Base-by-base conservation (phyloP, 2,797 vertebrate species). In the Galago senegalensis region DNA sequence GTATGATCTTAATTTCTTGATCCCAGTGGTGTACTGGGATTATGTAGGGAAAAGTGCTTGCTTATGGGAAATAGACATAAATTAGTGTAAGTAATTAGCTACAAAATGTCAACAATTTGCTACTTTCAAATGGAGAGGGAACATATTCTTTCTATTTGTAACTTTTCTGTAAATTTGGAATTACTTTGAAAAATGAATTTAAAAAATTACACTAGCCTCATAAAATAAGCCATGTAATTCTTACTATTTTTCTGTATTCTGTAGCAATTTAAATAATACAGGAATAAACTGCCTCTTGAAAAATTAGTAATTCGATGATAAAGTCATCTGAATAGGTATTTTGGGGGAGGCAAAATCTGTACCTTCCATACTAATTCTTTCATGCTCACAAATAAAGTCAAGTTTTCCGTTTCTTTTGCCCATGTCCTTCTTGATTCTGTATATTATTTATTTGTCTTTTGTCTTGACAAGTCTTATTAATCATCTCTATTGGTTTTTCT, bases 361-460 rank as follows among this genome's bases (percentile, higher is more conserved):
- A 14, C 46, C 53, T 82, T 65, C 27, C 53, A 46, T 31, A 53
- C 56, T 11, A 73, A 25, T 87, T 93, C 18, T 56, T 63, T 34
- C 9, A 56, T 69, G 25, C 16, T n/a, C 27, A 31, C 34, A 56
- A 27, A 31, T 77, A 18, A 81, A 23, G 16, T 72, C 43, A 89
- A 17, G 29, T 73, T 77, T 87, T 67, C 56, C 72, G 31, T 61
- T 63, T 12, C 63, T 89, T 80, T 37, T 72, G n/a, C 79, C n/a
- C 18, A 58, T 88, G 94, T 63, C 53, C 18, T 67, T 18, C 25
- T 70, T 92, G 76, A 40, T n/a, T 84, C 60, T 95, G 16, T 75
- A 81, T 82, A 80, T 91, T 81, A 10, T 43, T 86, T 81, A n/a
- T 63, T 89, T 56, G 20, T 40, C 58, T 79, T 83, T 73, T 82